Conservation (phyloP, 2,888 invertebrate species). For the Periphyllus acericola region DNA sequence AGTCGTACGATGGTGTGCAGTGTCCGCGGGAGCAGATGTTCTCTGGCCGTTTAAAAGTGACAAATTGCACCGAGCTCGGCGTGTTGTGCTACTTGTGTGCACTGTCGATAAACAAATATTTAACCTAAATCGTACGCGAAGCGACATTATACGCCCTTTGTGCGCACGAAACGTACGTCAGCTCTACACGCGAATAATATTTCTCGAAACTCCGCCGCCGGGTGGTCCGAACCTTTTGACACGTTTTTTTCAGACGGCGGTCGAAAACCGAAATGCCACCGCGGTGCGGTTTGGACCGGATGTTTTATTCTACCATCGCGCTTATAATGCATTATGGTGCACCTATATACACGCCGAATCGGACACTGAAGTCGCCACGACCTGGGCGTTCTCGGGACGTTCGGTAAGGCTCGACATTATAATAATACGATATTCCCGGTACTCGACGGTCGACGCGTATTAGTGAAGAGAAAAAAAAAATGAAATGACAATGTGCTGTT, state of each 20-base stretch:
- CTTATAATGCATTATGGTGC: too few relatives aligned
- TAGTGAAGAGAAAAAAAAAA: too few relatives aligned
- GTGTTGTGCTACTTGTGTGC: too few relatives aligned
- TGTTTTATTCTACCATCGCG: not conserved
- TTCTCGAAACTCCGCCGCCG: constrained; percentile 26
- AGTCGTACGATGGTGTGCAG: too few relatives aligned
- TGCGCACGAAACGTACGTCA: not conserved
- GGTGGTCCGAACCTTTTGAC: constrained; percentile 42
- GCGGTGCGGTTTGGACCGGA: constrained; percentile 28
- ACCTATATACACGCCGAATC: not conserved
- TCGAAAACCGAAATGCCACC: constrained; percentile 43
- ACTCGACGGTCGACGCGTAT: not conserved
- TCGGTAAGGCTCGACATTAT: too few relatives aligned
- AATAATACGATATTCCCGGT: not conserved
- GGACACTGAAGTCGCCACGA: not conserved
- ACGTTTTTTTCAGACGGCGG: not conserved
- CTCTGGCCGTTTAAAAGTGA: not conserved
- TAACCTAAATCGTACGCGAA: constrained; percentile 28
- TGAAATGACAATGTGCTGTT: too few relatives aligned
- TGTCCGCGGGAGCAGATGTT: constrained; percentile 35
- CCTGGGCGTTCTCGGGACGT: not conserved
- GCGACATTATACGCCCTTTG: not conserved
- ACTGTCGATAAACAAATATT: constrained; percentile 54
- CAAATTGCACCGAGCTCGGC: constrained; percentile 17
- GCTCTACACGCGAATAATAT: not conserved